phyloP scores from a whole-genome alignment of 2,797 vertebrate species.

The Luscinia megarhynchos region DNA sequence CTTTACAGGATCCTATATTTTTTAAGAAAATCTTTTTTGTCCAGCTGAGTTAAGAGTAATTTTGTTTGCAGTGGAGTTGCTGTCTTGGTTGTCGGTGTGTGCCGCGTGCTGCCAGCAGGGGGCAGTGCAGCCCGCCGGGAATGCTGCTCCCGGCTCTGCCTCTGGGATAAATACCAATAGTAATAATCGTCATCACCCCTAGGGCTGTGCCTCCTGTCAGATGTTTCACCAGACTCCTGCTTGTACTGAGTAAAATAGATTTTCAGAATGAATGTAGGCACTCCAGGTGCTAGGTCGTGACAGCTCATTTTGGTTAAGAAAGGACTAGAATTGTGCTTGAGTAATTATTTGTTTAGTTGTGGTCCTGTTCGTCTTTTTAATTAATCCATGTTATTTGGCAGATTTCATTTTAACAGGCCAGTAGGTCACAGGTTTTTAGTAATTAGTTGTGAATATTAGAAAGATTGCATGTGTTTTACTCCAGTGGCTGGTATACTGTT shows the following conservation, averaged over 20 bases:
- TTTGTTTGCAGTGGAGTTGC: not conserved
- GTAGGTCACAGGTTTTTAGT: not conserved
- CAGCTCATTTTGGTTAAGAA: not conserved
- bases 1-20: not conserved
- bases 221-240: not conserved
- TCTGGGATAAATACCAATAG: not conserved
- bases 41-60: not conserved
- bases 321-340: not conserved
- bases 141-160: not conserved
- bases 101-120: not conserved
- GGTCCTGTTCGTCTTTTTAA: not conserved
- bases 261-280: not conserved
- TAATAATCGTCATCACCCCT: too few relatives aligned
- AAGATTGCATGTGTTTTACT: not conserved
- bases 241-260: not conserved
- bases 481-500: not conserved
- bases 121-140: not conserved
- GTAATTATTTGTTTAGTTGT: not conserved
- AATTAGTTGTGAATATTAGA: not conserved
- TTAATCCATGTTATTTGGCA: fast-evolving
- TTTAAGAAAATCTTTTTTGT: not conserved
- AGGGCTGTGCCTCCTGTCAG: too few relatives aligned
- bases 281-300: not conserved
- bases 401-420: not conserved
- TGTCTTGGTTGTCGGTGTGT: too few relatives aligned